These are phyloP conservation scores for Leucopsar rothschildi DNA, from an alignment of 2,113 vertebrate genomes.

Conservation along the genomic window DNA sequence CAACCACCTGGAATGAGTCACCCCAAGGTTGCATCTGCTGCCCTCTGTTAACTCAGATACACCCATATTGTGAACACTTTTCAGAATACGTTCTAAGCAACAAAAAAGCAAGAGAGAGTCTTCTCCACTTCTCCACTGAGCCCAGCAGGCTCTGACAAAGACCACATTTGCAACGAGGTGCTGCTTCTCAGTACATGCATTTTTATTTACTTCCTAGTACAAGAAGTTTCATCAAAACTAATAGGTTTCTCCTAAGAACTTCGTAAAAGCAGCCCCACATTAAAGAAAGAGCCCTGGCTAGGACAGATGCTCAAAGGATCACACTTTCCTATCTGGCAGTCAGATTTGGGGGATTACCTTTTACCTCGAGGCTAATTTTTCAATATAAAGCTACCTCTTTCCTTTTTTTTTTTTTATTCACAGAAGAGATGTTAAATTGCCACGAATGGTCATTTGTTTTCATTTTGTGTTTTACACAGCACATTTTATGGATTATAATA, in stretches of 20 bases:
- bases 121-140: not conserved
- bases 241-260: not conserved
- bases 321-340: not conserved
- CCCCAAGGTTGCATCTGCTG: not conserved
- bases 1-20: not conserved
- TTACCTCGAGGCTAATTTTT: not conserved
- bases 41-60: not conserved
- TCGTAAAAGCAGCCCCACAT: not conserved
- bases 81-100: not conserved
- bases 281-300: not conserved
- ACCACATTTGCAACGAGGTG: not conserved
- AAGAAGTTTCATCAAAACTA: not conserved
- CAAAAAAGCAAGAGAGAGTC: not conserved
- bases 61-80: not conserved
- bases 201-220: not conserved
- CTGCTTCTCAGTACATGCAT: not conserved
- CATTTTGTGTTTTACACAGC: not conserved
- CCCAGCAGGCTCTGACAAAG: not conserved
- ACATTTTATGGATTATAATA: not conserved
- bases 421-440: not conserved
- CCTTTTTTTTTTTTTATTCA: not conserved
- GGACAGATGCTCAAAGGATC: not conserved
- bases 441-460: not conserved
- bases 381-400: not conserved
- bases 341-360: not conserved